Evolutionary conservation across 2,797 vertebrate species (phyloP).

Genomic region (Acrossocheilus fasciatus): DNA sequence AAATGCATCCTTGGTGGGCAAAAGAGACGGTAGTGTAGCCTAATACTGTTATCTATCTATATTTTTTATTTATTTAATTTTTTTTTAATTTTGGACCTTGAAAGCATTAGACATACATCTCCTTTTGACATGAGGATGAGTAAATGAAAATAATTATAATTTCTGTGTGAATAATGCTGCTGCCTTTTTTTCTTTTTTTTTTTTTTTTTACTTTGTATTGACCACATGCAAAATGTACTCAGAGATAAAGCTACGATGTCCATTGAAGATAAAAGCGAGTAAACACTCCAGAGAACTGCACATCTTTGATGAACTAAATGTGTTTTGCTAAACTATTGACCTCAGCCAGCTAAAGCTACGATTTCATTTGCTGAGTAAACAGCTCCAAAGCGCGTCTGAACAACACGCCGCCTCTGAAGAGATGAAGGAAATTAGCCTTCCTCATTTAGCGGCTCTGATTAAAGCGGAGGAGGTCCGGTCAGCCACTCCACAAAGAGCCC

Average conservation of each 20-base stretch:
- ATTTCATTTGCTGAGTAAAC: constrained; percentile 50
- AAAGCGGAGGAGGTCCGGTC: constrained; percentile 49
- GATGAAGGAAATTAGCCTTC: constrained; percentile 39
- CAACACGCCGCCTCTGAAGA: constrained; percentile 11
- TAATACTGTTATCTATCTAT: no score
- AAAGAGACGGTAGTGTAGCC: no score
- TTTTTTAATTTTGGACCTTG: no score
- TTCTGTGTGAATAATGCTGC: background rate
- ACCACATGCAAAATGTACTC: background rate
- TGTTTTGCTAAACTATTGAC: constrained; percentile 40
- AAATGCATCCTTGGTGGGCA: background rate
- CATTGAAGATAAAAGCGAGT: constrained; percentile 44
- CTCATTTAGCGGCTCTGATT: constrained; percentile 51
- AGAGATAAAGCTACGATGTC: background rate
- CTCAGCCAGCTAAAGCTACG: constrained; percentile 45
- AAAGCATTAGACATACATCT: no score
- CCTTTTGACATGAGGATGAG: background rate
- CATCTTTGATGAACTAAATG: constrained; percentile 43
- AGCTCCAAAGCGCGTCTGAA: background rate
- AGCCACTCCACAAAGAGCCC: constrained; percentile 42
- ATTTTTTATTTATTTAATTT: no score
- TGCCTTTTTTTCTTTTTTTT: background rate
- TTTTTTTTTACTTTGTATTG: background rate
- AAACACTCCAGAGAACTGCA: background rate
- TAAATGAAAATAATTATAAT: background rate